These are phyloP conservation scores for Cydia splendana DNA, from an alignment of 1,140 invertebrate genomes.

Conservation along the genomic window DNA sequence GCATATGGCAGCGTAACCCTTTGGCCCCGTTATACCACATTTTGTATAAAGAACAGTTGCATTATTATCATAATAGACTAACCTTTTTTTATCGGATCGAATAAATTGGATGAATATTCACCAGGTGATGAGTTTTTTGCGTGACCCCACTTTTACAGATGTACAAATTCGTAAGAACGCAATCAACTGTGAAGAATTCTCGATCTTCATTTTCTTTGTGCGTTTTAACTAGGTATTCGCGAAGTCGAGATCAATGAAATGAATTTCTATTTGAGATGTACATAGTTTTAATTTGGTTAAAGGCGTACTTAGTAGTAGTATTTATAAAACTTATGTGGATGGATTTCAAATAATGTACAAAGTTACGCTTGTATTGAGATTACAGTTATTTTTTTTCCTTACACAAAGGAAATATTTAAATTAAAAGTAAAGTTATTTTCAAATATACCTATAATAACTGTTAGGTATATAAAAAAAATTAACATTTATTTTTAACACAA, in stretches of 20 bases:
- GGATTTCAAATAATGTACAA: no score
- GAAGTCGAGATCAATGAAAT: background rate
- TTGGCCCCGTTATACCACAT: constrained; percentile 72
- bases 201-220: background rate
- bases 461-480: background rate
- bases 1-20: constrained; percentile 76
- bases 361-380: no score
- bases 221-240: no score
- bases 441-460: background rate
- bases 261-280: background rate
- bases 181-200: constrained; percentile 8
- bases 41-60: constrained; percentile 69
- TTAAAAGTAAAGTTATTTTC: background rate
- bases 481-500: background rate
- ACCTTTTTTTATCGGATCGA: constrained; percentile 50
- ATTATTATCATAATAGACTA: constrained; percentile 58
- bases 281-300: background rate
- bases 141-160: constrained; percentile 13
- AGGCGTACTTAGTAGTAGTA: no score
- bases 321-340: no score
- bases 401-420: background rate
- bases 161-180: constrained; percentile 20
- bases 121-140: constrained; percentile 52
- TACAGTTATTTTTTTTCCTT: no score
- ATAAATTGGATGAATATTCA: constrained; percentile 42